phyloP scores from a whole-genome alignment of 2,797 vertebrate genomes.

The Tenualosa ilisha region DNA sequence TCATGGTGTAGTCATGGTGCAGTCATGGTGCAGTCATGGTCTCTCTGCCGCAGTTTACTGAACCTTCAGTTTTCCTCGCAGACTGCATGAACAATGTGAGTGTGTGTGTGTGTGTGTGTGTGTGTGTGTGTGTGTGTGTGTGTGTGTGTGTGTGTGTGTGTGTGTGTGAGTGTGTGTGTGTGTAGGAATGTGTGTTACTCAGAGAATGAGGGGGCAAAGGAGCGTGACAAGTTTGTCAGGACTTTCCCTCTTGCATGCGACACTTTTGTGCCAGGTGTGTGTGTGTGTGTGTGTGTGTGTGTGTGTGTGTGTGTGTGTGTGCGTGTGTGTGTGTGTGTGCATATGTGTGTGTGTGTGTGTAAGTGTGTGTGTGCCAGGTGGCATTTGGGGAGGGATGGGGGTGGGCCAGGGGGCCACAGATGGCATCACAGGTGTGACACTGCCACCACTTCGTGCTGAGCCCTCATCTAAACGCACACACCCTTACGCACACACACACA shows the following conservation, averaged over 20 bases:
- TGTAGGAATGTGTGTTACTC: background rate
- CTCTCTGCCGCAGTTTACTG: too few species aligned
- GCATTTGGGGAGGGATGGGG: conserved; percentile 58
- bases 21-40: too few species aligned
- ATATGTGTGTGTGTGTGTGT: conserved; percentile 49
- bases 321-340: background rate
- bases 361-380: conserved; percentile 61
- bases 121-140: background rate
- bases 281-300: background rate
- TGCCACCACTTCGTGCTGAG: conserved; percentile 73
- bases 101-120: too few species aligned
- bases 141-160: conserved; percentile 3
- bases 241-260: conserved; percentile 36
- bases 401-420: conserved; percentile 67
- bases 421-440: conserved; percentile 75
- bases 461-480: conserved; percentile 62
- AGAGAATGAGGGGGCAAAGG: conserved; percentile 57
- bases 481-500: conserved; percentile 52
- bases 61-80: too few species aligned
- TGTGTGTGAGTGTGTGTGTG: background rate
- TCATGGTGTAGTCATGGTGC: too few species aligned
- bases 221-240: conserved; percentile 67
- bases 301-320: background rate
- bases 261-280: conserved; percentile 19
- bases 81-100: too few species aligned